Percentiles rank a stretch among this genome's conserved stretches.
These are phyloP conservation scores for Archocentrus centrarchus DNA, from an alignment of 2,113 vertebrate genomes.

Conservation along the genomic window DNA sequence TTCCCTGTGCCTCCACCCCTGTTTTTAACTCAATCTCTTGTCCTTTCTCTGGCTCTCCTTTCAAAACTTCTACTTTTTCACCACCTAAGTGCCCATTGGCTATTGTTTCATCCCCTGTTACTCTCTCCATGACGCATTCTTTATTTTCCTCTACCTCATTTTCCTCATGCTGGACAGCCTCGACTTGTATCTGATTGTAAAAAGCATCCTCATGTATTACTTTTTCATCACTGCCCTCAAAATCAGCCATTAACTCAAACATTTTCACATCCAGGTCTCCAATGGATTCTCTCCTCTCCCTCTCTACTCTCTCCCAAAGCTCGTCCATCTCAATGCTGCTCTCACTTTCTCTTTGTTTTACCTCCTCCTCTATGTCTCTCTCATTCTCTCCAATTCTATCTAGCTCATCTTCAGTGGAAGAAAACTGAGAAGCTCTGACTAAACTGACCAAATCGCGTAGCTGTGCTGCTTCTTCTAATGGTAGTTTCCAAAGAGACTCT, in stretches of 20 bases:
- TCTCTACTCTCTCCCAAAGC: background rate
- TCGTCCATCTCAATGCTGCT: background rate
- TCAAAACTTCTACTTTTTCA: background rate
- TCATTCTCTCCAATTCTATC: constrained; percentile 38
- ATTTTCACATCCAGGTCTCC: constrained; percentile 55
- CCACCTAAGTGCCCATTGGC: background rate
- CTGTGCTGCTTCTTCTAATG: constrained; percentile 36
- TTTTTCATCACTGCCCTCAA: background rate
- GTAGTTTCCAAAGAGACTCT: constrained; percentile 53
- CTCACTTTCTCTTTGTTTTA: background rate
- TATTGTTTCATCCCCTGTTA: background rate
- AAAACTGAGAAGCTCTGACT: constrained; percentile 65
- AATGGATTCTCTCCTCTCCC: constrained; percentile 42
- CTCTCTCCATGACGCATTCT: background rate
- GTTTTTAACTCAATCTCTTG: background rate
- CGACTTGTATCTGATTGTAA: background rate
- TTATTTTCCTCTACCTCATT: background rate
- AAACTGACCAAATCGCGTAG: constrained; percentile 55
- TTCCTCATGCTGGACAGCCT: constrained; percentile 5
- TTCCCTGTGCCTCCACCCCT: background rate
- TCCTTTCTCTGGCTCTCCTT: background rate
- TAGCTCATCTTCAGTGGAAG: constrained; percentile 71
- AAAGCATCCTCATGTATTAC: background rate
- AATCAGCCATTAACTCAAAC: constrained; percentile 62
- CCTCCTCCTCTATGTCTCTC: background rate